Evolutionary conservation across 2,797 vertebrate species (phyloP), one percentile per base, ranked within the genome.

Genomic region (Coccyzus lansbergi): DNA sequence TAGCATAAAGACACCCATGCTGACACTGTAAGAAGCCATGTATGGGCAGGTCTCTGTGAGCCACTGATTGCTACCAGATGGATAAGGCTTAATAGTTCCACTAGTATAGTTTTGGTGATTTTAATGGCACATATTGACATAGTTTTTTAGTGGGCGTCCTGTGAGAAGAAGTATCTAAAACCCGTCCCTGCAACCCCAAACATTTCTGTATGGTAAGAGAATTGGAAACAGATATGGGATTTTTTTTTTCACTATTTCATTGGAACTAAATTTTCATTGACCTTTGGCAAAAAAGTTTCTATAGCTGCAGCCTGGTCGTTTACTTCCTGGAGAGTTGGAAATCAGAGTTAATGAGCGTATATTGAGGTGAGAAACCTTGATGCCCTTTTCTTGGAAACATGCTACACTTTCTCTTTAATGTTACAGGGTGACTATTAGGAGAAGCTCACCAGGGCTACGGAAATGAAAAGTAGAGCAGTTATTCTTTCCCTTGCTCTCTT

Each of bases 211-310:
- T 63, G 18, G 49, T 58, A 89, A 80, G 80, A 79, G 38, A 86
- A 83, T 6, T 93, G 63, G 28, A 82, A 40, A 29, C 51, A 38
- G 38, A 64, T 74, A 22, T 0, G 6, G 34, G 14, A 12, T n/a
- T n/a, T n/a, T n/a, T n/a, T n/a, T n/a, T n/a, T n/a, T n/a, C 36
- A 28, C 74, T 82, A 6, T 94, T 92, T 90, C 38, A 29, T 67
- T 83, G 83, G 56, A 76, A 84, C 62, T 75, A 87, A 90, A 85
- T 93, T 92, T 90, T 91, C 75, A 82, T 68, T 91, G 93, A 92
- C 92, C 82, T 95, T 93, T 92, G 89, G 69, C 78, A 70, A 86
- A 79, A 79, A 94, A 85, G 63, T 92, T 69, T 84, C 74, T 91
- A 86, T 89, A 84, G 88, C 33, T 74, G 20, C 52, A 93, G 48